Percentiles rank a stretch among this genome's conserved stretches.
phyloP scores from a whole-genome alignment of 2,888 invertebrate species.

The Torymus aiolomorphi region DNA sequence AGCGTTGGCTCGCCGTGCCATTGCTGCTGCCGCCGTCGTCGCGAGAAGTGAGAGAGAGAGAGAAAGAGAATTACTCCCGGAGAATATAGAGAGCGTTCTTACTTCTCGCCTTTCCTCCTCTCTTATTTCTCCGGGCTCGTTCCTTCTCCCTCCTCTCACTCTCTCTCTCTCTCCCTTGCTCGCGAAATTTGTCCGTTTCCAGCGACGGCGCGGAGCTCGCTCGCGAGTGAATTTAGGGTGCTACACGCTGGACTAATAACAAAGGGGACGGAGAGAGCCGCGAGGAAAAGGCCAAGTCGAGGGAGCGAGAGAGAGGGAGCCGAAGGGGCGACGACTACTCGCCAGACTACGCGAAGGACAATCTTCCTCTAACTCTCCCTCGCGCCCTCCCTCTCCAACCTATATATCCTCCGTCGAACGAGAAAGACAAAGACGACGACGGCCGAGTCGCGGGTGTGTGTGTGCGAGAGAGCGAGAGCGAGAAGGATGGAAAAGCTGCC shows the following conservation, averaged over 20 bases:
- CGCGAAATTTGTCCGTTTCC: slow-evolving; percentile 52
- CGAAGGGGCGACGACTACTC: slow-evolving; percentile 11
- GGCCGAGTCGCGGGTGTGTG: background rate
- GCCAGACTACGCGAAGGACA: slow-evolving; percentile 46
- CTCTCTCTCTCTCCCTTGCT: slow-evolving; percentile 14
- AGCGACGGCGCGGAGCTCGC: slow-evolving; percentile 20
- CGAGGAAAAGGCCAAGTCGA: background rate
- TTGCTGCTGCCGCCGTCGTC: no score
- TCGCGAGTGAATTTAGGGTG: slow-evolving; percentile 57
- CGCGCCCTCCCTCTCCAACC: slow-evolving; percentile 7
- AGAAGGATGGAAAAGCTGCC: slow-evolving; percentile 43
- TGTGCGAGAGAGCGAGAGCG: slow-evolving; percentile 17
- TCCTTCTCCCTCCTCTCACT: slow-evolving; percentile 32
- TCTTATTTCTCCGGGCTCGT: slow-evolving; percentile 54
- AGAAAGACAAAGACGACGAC: slow-evolving; percentile 23
- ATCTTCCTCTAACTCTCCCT: slow-evolving; percentile 44
- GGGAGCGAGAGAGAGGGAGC: slow-evolving; percentile 1
- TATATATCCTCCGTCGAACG: slow-evolving; percentile 41
- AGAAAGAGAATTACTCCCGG: slow-evolving; percentile 50
- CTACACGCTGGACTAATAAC: slow-evolving; percentile 55
- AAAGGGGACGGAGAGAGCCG: slow-evolving; percentile 42
- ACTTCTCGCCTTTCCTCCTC: slow-evolving; percentile 54
- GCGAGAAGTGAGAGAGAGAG: no score
- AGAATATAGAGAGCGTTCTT: slow-evolving; percentile 54
- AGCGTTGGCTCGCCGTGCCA: slow-evolving; percentile 17